A percentile compares a stretch with the other conserved stretches of the same genome.
phyloP scores from a whole-genome alignment of 2,797 vertebrate genomes.

The Epinephelus awoara region DNA sequence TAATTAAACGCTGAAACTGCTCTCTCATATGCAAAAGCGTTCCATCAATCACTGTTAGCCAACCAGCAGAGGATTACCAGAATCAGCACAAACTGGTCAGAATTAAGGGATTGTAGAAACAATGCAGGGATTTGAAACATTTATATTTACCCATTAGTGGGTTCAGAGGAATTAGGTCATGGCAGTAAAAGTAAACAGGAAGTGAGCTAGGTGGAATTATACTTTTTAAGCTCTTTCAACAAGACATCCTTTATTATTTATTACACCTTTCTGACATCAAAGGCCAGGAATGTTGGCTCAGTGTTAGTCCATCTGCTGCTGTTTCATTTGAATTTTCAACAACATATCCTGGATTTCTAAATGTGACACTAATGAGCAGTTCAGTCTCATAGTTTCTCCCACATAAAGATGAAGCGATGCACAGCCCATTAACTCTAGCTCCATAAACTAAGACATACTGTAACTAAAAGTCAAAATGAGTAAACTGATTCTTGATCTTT shows the following conservation, averaged over 20 bases:
- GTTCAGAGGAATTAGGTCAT: conserved; percentile 32
- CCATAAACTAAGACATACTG: neutral
- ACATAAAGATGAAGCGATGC: neutral
- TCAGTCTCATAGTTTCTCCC: neutral
- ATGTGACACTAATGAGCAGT: conserved; percentile 1
- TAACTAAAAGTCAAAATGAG: neutral
- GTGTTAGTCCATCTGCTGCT: neutral
- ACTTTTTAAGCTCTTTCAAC: neutral
- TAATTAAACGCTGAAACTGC: conserved; percentile 22
- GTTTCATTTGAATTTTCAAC: conserved; percentile 13
- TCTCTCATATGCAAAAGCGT: neutral
- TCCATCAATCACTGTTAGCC: conserved; percentile 22
- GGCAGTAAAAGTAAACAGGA: conserved; percentile 23
- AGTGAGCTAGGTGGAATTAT: conserved; percentile 2
- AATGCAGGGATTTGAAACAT: conserved; percentile 38
- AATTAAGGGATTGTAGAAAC: conserved; percentile 51
- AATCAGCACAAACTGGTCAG: conserved; percentile 37
- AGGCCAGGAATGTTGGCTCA: neutral
- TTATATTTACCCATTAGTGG: conserved; percentile 39
- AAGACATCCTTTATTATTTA: neutral
- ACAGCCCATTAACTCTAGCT: neutral
- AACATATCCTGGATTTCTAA: conserved; percentile 10
- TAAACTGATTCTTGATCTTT: neutral
- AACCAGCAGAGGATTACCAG: conserved; percentile 29
- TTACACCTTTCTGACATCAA: neutral